These are phyloP conservation scores for Rhagologus leucostigma DNA, from an alignment of 2,113 vertebrate genomes.

Conservation along the genomic window DNA sequence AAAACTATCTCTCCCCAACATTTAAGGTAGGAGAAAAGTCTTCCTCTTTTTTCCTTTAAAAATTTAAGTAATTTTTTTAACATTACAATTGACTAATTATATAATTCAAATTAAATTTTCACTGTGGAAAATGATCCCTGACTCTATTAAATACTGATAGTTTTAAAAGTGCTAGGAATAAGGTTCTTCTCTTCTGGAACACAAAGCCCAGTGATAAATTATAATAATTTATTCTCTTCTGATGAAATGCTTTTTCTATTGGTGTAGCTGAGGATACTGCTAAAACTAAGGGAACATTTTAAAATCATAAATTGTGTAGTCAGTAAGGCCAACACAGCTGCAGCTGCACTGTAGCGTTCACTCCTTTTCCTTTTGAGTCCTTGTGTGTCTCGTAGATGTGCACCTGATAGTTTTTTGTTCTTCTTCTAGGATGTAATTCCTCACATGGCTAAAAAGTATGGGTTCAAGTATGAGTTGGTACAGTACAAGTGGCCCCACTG, in stretches of 20 bases:
- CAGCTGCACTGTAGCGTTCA: not conserved
- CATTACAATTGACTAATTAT: not conserved
- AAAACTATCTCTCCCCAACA: constrained; percentile 95
- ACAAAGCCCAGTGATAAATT: not conserved
- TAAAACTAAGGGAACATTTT: not conserved
- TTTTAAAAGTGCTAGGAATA: not conserved
- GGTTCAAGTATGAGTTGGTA: constrained; percentile 92
- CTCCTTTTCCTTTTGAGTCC: not conserved
- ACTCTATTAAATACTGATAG: not conserved
- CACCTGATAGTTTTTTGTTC: not conserved
- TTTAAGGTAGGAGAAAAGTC: constrained; percentile 85
- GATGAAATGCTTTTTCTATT: not conserved
- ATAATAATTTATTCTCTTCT: not conserved
- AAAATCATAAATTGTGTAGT: not conserved
- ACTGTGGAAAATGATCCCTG: not conserved
- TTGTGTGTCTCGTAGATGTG: not conserved
- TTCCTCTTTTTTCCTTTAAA: not conserved
- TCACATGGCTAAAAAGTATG: constrained; percentile 87
- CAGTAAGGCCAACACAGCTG: not conserved
- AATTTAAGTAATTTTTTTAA: not conserved
- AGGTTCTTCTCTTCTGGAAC: not conserved
- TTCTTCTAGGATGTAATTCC: constrained; percentile 86
- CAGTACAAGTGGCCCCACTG: constrained; percentile 97
- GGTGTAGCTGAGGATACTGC: not conserved
- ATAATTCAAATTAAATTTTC: not conserved